Evolutionary conservation across 2,888 invertebrate species (phyloP).

Genomic region (Lithophane semibrunnea): DNA sequence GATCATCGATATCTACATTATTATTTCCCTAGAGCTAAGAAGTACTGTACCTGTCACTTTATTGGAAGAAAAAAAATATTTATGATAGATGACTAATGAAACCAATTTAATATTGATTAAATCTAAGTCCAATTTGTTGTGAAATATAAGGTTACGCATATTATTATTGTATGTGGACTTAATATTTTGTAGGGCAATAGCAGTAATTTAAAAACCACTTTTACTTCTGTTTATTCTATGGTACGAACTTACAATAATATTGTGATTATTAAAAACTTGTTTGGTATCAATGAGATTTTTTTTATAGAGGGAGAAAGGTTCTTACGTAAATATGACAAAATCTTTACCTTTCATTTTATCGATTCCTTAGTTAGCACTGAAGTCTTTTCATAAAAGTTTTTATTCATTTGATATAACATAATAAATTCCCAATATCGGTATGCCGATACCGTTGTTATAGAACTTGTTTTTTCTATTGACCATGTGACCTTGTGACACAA

Average conservation of each 20-base stretch:
- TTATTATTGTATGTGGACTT: background rate
- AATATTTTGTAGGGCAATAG: background rate
- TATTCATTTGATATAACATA: slow-evolving; percentile 1
- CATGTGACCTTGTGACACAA: slow-evolving; percentile 53
- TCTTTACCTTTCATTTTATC: slow-evolving; percentile 24
- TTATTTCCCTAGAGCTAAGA: slow-evolving; percentile 60
- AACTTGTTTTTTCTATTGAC: slow-evolving; percentile 45
- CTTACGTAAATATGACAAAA: slow-evolving; percentile 30
- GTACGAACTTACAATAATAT: slow-evolving; percentile 8
- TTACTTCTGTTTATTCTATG: slow-evolving; percentile 27
- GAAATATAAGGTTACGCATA: background rate
- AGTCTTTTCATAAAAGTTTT: slow-evolving; percentile 19
- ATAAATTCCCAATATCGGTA: slow-evolving; percentile 19
- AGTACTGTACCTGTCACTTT: slow-evolving; percentile 40
- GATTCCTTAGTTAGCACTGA: background rate
- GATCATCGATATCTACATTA: slow-evolving; percentile 72
- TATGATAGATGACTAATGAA: slow-evolving; percentile 18
- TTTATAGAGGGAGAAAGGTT: slow-evolving; percentile 31
- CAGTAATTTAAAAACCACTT: slow-evolving; percentile 4
- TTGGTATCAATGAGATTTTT: slow-evolving; percentile 18
- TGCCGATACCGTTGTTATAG: slow-evolving; percentile 42
- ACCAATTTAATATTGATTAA: slow-evolving; percentile 20
- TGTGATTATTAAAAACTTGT: slow-evolving; percentile 22
- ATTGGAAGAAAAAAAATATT: background rate
- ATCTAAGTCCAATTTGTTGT: slow-evolving; percentile 1